Evolutionary conservation across 1,140 invertebrate species (phyloP).

Genomic region (Bombus consobrinus): DNA sequence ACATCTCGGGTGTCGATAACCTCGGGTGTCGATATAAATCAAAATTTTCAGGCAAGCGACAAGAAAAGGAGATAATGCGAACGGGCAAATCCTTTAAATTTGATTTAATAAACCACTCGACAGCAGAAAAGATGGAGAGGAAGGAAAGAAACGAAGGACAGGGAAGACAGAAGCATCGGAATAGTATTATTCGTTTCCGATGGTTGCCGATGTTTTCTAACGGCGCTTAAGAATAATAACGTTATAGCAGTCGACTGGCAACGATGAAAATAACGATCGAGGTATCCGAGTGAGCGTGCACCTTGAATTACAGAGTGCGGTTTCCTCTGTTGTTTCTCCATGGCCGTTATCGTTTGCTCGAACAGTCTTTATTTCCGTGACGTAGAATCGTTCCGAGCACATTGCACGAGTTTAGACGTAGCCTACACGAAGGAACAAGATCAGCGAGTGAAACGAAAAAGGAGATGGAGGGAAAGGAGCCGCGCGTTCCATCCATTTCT

Average conservation of each 20-base stretch:
- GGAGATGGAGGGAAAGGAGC: background rate
- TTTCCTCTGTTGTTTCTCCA: constrained; percentile 35
- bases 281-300: background rate
- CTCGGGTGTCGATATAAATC: background rate
- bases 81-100: background rate
- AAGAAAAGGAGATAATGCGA: background rate
- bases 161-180: background rate
- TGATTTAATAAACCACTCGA: constrained; percentile 23
- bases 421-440: background rate
- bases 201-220: constrained; percentile 22
- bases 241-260: constrained; percentile 25
- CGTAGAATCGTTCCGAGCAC: constrained; percentile 24
- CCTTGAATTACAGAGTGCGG: constrained; percentile 52
- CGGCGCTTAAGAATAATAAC: constrained; percentile 44
- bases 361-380: constrained; percentile 47
- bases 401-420: background rate
- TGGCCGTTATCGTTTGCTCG: constrained; percentile 59
- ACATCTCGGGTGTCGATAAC: background rate
- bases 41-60: background rate
- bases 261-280: constrained; percentile 53
- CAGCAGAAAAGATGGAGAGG: background rate
- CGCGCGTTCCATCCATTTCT: constrained; percentile 56
- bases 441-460: background rate
- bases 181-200: constrained; percentile 41
- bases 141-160: background rate